Conservation (phyloP, 1,140 invertebrate genomes). For the Coptotermes formosanus region DNA sequence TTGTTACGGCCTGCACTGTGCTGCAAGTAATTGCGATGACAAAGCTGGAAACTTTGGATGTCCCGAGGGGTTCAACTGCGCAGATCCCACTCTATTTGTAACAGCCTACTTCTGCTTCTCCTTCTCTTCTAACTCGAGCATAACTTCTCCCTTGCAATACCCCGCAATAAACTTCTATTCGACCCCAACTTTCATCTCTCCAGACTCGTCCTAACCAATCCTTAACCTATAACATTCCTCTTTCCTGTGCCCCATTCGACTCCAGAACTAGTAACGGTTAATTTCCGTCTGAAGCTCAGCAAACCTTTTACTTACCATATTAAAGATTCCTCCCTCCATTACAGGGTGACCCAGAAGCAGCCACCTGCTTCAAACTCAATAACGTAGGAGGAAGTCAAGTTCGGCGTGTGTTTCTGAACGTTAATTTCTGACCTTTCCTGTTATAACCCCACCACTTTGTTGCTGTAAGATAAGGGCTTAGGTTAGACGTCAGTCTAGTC, state of each 20-base stretch:
- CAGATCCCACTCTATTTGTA: not conserved
- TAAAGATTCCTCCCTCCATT: not conserved
- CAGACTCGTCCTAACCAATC: not conserved
- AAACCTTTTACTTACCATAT: not conserved
- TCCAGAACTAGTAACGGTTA: constrained; percentile 15
- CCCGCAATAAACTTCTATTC: not conserved
- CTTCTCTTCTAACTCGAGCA: not conserved
- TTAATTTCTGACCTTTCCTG: not conserved
- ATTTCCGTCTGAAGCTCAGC: not conserved
- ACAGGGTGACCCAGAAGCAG: not conserved
- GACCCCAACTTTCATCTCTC: not conserved
- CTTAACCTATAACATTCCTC: not conserved
- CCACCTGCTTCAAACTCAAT: not conserved
- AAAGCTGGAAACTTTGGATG: not conserved
- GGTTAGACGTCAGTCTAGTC: too few relatives aligned
- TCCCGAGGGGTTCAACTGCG: not conserved
- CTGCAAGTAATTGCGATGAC: not conserved
- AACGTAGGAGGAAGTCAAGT: not conserved
- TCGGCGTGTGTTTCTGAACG: not conserved
- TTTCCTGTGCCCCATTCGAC: not conserved
- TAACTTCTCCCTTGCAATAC: not conserved
- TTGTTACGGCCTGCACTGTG: too few relatives aligned
- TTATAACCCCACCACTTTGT: too few relatives aligned
- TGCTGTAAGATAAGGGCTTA: too few relatives aligned
- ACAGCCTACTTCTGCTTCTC: not conserved